A percentile compares a stretch with the other conserved stretches of the same genome.
phyloP scores from a whole-genome alignment of 2,888 invertebrate genomes.

The Petrolisthes cinctipes region DNA sequence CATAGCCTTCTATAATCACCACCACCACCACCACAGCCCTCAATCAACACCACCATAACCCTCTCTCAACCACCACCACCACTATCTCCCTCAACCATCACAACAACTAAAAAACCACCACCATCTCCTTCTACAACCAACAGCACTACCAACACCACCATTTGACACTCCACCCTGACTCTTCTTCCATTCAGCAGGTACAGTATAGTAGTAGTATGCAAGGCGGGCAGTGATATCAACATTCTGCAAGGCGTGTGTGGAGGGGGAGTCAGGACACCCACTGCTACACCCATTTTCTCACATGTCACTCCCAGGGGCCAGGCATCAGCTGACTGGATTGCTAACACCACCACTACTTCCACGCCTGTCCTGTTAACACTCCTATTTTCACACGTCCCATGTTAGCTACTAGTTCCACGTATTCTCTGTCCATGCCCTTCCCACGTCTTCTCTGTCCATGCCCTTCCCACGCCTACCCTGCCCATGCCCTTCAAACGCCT shows the following conservation, averaged over 20 bases:
- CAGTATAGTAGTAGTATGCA: not conserved
- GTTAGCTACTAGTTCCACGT: not conserved
- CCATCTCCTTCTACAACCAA: too few relatives aligned
- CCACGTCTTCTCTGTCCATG: not conserved
- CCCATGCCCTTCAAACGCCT: too few relatives aligned
- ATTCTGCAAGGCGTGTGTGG: not conserved
- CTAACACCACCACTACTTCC: not conserved
- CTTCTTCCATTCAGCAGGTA: too few relatives aligned
- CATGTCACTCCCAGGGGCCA: not conserved
- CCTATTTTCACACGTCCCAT: not conserved
- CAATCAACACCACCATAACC: too few relatives aligned
- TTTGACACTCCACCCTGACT: too few relatives aligned
- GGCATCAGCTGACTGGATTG: not conserved
- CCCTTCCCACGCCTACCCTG: not conserved
- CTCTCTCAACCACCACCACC: too few relatives aligned
- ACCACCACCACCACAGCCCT: too few relatives aligned
- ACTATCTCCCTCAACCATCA: too few relatives aligned
- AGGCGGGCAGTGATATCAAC: not conserved
- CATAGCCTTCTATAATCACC: too few relatives aligned
- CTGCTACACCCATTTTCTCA: slow-evolving; percentile 25
- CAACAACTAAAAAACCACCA: too few relatives aligned
- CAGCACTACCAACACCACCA: too few relatives aligned
- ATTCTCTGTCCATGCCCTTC: not conserved
- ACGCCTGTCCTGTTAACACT: not conserved
- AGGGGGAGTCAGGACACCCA: not conserved